Evolutionary conservation across 2,797 vertebrate species (phyloP).

Genomic region (Bradypodion ventrale): DNA sequence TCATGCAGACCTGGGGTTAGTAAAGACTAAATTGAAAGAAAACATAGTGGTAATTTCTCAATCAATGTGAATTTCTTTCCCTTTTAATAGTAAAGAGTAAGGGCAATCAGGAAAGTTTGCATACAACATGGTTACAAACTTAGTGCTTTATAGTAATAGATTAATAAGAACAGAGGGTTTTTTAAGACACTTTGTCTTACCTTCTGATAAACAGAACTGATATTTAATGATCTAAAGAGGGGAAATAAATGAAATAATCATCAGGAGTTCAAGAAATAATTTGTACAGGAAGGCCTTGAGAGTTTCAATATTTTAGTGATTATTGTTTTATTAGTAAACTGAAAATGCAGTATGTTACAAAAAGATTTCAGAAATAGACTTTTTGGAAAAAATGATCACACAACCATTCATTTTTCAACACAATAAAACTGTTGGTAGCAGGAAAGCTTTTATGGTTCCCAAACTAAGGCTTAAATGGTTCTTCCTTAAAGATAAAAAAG

Average conservation of each 20-base stretch:
- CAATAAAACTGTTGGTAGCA: conserved; percentile 16
- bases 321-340: conserved; percentile 74
- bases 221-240: conserved; percentile 98
- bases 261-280: conserved; percentile 78
- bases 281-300: conserved; percentile 80
- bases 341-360: conserved; percentile 80
- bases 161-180: conserved; percentile 73
- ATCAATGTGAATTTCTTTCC: conserved; percentile 67
- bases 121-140: conserved; percentile 78
- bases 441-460: conserved; percentile 40
- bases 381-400: conserved; percentile 40
- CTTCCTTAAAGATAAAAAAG: conserved; percentile 31
- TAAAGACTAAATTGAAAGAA: conserved; percentile 76
- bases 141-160: conserved; percentile 78
- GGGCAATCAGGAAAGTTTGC: conserved; percentile 75
- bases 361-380: conserved; percentile 49
- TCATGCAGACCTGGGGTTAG: conserved; percentile 88
- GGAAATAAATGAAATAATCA: conserved; percentile 84
- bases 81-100: conserved; percentile 77
- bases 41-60: conserved; percentile 74
- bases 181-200: conserved; percentile 91
- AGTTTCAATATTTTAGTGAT: conserved; percentile 71
- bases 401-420: conserved; percentile 48
- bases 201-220: conserved; percentile 98
- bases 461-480: conserved; percentile 21